These are phyloP conservation scores for Erinaceus europaeus DNA, from an alignment of 2,113 vertebrate genomes.

Conservation along the genomic window DNA sequence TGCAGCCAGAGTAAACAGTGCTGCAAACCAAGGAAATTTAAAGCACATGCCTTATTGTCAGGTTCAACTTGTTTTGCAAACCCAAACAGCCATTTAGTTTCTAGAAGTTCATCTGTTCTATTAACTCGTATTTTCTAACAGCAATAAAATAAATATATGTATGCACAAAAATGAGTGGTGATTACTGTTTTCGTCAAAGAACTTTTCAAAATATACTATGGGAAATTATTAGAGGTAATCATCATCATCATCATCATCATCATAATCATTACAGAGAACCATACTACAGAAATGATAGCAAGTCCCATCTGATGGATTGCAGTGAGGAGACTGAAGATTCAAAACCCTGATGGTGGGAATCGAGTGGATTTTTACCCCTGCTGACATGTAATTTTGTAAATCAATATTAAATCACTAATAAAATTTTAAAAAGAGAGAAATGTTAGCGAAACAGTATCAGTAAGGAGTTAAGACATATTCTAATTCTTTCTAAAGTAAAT, in stretches of 20 bases:
- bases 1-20: slow-evolving; percentile 83
- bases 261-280: slow-evolving; percentile 5
- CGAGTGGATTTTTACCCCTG: too few relatives aligned
- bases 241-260: background rate
- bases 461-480: background rate
- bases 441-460: too few relatives aligned
- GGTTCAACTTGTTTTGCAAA: slow-evolving; percentile 81
- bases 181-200: slow-evolving; percentile 8
- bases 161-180: background rate
- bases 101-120: slow-evolving; percentile 76
- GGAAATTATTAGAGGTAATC: background rate
- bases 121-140: slow-evolving; percentile 70
- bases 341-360: too few relatives aligned
- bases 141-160: slow-evolving; percentile 63
- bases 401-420: too few relatives aligned
- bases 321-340: too few relatives aligned
- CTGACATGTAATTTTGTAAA: too few relatives aligned
- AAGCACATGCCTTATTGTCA: slow-evolving; percentile 84
- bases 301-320: too few relatives aligned
- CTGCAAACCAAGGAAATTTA: slow-evolving; percentile 81
- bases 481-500: background rate
- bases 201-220: background rate
- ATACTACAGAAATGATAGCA: too few relatives aligned
- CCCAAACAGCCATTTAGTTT: slow-evolving; percentile 78
- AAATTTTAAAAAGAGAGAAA: too few relatives aligned